These are phyloP conservation scores for Parazoanthus atlanticus DNA, from an alignment of 92 coral and sea anemone species.

Conservation along the genomic window DNA sequence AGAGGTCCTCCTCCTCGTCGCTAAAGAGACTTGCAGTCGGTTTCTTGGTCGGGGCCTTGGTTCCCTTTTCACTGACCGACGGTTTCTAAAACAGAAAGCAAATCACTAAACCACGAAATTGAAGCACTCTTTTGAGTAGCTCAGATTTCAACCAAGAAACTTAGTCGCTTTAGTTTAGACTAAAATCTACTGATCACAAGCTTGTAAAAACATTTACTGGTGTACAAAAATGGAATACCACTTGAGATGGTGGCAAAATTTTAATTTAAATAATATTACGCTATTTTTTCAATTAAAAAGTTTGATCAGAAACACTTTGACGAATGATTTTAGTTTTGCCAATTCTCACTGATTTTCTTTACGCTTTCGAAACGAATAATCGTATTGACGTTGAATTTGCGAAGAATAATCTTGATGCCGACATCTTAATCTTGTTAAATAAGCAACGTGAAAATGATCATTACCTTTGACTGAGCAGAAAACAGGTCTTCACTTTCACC, in stretches of 20 bases:
- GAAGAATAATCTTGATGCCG: too few species aligned
- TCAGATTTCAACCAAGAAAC: not conserved
- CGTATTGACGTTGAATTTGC: too few species aligned
- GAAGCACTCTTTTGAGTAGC: not conserved
- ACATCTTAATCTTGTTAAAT: too few species aligned
- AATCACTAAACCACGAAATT: not conserved
- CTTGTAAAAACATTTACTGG: not conserved
- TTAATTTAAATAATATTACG: too few species aligned
- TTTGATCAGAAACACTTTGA: too few species aligned
- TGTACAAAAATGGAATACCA: too few species aligned
- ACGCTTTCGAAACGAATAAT: too few species aligned
- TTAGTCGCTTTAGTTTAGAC: not conserved
- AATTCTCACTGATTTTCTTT: too few species aligned
- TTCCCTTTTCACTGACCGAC: constrained; percentile 30
- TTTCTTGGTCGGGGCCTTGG: constrained; percentile 40
- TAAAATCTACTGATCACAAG: not conserved
- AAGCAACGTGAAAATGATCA: not conserved
- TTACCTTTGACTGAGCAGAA: constrained; percentile 82
- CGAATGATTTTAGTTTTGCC: too few species aligned
- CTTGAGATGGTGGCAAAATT: too few species aligned
- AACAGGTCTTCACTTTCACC: constrained; percentile 87
- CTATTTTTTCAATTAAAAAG: too few species aligned
- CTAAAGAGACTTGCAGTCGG: constrained; percentile 72
- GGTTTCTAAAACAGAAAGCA: constrained; percentile 8
- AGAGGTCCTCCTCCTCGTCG: constrained; percentile 82